Conservation (phyloP, 2,113 vertebrate species). For the Casuarius casuarius region DNA sequence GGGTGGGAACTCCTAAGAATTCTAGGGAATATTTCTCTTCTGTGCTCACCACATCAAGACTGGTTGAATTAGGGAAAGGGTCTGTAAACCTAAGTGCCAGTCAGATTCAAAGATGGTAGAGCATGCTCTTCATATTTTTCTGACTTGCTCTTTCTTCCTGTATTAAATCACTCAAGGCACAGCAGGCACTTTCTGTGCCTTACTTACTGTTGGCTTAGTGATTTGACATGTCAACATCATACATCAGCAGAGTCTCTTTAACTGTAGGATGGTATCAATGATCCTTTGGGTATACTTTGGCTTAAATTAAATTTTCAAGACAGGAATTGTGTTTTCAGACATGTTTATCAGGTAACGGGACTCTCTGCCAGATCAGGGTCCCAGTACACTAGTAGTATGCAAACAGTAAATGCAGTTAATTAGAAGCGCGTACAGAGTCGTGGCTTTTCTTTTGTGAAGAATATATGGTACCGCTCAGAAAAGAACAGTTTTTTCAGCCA, state of each 20-base stretch:
- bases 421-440: neutral
- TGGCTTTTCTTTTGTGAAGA: neutral
- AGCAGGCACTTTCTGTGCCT: neutral
- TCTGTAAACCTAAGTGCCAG: neutral
- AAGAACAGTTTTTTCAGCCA: neutral
- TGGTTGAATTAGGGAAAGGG: neutral
- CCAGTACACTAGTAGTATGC: neutral
- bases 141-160: neutral
- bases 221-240: neutral
- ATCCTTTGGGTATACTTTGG: neutral
- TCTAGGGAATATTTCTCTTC: neutral
- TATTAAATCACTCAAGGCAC: neutral
- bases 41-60: neutral
- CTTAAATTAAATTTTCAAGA: neutral
- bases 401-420: neutral
- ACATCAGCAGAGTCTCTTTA: neutral
- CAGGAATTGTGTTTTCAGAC: neutral
- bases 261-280: neutral
- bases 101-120: neutral
- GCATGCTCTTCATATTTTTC: neutral
- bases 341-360: rapidly evolving
- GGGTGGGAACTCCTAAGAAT: neutral
- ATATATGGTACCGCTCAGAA: neutral
- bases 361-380: neutral
- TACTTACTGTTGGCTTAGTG: neutral